Evolutionary conservation across 2,888 invertebrate genomes (phyloP), one percentile per base, ranked within the genome.

Genomic region (Stenodema calcarata): DNA sequence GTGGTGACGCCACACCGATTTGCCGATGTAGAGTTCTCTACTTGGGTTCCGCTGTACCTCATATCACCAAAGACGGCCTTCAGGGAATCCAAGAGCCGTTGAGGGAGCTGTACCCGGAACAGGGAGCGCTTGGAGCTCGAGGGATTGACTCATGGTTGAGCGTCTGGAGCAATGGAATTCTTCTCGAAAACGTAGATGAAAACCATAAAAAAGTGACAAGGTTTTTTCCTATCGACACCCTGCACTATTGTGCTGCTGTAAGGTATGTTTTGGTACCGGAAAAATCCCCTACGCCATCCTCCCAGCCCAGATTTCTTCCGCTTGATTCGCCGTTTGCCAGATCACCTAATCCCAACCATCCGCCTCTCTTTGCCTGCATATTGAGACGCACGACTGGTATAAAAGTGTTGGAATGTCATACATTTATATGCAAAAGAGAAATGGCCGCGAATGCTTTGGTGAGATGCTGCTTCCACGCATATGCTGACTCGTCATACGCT

Each of bases 361-460:
- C 99, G 87, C 98, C 99, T 41, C 93, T 99, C 88, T 98, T 99
- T 92, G 98, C 99, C 69, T 98, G 98, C 90, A 99, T 99, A 88
- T 93, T 99, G 89, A 94, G 99, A 79, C 94, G 99, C 89, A 99
- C 98, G 76, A 96, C 96, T 80, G 99, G 99, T 84, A 98, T 99
- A 90, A 99, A 99, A 92, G 98, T 98, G 86, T 93, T 99, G 88
- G 99, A 99, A 92, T 99, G 99, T 92, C 99, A 99, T 92, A 98
- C 98, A 88, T 99, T 99, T 92, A 97, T 99, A 90, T 98, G 98
- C 92, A 97, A 98, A 90, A 95, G 98, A 87, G 97, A 98, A 91
- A 96, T 97, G 91, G 99, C 99, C 76, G 99, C 99, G 88, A 98
- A 99, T 92, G 99, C 99, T 89, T 94, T 99, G 90, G 99, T 99